These are phyloP conservation scores for Gavialis gangeticus DNA, from an alignment of 2,113 vertebrate genomes.

Conservation along the genomic window DNA sequence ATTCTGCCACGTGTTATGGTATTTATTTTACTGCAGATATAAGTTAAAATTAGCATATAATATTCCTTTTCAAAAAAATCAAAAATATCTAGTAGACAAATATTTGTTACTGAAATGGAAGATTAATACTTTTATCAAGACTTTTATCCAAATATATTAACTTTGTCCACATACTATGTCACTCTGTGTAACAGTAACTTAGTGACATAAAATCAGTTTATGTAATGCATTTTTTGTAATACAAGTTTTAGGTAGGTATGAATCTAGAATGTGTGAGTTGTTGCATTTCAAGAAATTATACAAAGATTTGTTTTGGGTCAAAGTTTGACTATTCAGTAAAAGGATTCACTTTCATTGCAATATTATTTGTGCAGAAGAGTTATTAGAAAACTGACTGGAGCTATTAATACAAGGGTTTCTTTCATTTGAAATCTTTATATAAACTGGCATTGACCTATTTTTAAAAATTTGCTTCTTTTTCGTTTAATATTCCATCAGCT, in stretches of 20 bases:
- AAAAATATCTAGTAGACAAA: background rate
- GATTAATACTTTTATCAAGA: background rate
- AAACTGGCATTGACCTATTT: background rate
- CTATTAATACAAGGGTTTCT: background rate
- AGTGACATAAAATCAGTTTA: slow-evolving; percentile 16
- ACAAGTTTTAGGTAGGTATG: background rate
- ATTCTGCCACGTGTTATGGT: background rate
- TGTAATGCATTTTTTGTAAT: background rate
- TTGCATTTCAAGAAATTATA: background rate
- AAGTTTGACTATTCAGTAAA: background rate
- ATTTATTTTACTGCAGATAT: slow-evolving; percentile 63
- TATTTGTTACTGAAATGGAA: background rate
- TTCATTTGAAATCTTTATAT: background rate
- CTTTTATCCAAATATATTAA: slow-evolving; percentile 65
- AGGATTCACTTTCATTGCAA: background rate
- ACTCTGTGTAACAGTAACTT: background rate
- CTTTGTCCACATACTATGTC: slow-evolving; percentile 30
- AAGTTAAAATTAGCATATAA: slow-evolving; percentile 32
- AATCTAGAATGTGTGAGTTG: background rate
- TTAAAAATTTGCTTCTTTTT: slow-evolving; percentile 23
- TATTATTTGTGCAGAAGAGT: background rate
- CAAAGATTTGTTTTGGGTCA: background rate
- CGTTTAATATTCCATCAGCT: background rate
- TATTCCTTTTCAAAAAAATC: background rate
- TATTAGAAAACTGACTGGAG: background rate